Conservation (phyloP, 1,140 invertebrate species). For the Zaprionus ornatus region DNA sequence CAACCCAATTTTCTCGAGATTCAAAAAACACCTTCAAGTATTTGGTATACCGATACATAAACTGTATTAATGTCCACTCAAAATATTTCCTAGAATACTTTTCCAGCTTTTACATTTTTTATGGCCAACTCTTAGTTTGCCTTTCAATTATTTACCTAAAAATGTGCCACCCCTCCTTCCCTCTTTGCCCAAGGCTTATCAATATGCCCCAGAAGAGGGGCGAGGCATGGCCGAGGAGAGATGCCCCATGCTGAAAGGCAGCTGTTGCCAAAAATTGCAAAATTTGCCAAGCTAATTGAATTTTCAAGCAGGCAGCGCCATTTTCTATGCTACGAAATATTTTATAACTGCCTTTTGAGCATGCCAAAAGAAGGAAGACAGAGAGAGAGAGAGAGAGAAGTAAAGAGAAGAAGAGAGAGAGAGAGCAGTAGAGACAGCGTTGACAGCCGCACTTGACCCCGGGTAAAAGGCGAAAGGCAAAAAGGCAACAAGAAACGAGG, state of each 20-base stretch:
- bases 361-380: not conserved
- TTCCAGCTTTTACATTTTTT: not conserved
- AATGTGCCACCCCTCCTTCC: not conserved
- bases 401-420: conserved; percentile 10
- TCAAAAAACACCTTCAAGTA: not conserved
- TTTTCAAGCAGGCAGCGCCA: conserved; percentile 76
- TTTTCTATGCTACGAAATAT: conserved; percentile 77
- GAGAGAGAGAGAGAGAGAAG: conserved; percentile 13
- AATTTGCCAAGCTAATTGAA: conserved; percentile 74
- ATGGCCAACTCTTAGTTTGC: not conserved
- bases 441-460: conserved; percentile 76
- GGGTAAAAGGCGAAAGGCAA: conserved; percentile 10
- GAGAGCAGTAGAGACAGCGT: conserved; percentile 33
- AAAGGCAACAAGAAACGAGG: conserved; percentile 28
- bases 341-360: conserved; percentile 71
- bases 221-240: too few species aligned
- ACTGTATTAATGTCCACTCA: not conserved
- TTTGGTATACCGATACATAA: not conserved
- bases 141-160: conserved; percentile 5
- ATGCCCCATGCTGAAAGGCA: conserved; percentile 67
- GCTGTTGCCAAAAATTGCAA: conserved; percentile 68
- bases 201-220: conserved; percentile 12
- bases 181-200: conserved; percentile 8
- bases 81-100: not conserved
- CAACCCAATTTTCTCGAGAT: not conserved